These are phyloP conservation scores for Bubalus kerabau DNA, from an alignment of 2,113 vertebrate species.

Conservation along the genomic window DNA sequence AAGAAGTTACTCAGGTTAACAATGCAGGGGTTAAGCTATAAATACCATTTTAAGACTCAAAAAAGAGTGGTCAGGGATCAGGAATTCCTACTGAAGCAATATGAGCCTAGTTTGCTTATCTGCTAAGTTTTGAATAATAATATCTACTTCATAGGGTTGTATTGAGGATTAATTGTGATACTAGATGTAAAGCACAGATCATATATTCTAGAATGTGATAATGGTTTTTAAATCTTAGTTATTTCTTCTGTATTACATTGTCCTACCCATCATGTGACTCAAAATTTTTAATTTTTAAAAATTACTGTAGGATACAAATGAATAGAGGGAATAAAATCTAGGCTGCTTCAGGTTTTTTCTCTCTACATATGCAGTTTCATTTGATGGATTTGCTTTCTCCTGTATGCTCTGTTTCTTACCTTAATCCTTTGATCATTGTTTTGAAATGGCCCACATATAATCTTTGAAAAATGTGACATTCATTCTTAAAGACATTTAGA, in stretches of 20 bases:
- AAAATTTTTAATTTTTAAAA: not conserved
- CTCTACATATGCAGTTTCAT: not conserved
- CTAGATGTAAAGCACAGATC: not conserved
- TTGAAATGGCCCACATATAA: not conserved
- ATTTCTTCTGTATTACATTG: not conserved
- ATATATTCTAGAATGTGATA: not conserved
- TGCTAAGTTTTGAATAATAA: not conserved
- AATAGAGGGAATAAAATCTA: not conserved
- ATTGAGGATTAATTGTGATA: not conserved
- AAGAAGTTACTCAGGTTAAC: not conserved
- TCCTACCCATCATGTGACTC: not conserved
- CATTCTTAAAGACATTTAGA: not conserved
- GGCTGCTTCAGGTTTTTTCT: not conserved
- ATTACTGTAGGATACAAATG: not conserved
- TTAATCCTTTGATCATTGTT: not conserved
- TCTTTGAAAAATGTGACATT: not conserved
- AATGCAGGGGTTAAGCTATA: not conserved
- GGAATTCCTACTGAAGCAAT: not conserved
- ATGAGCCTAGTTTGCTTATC: not conserved
- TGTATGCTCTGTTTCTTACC: not conserved
- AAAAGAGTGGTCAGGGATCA: not conserved
- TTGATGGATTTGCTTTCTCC: not conserved
- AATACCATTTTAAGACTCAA: not conserved
- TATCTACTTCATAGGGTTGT: not conserved
- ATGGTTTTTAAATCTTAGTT: not conserved